Conservation (phyloP, 2,797 vertebrate genomes). For the Botia kubotai region DNA sequence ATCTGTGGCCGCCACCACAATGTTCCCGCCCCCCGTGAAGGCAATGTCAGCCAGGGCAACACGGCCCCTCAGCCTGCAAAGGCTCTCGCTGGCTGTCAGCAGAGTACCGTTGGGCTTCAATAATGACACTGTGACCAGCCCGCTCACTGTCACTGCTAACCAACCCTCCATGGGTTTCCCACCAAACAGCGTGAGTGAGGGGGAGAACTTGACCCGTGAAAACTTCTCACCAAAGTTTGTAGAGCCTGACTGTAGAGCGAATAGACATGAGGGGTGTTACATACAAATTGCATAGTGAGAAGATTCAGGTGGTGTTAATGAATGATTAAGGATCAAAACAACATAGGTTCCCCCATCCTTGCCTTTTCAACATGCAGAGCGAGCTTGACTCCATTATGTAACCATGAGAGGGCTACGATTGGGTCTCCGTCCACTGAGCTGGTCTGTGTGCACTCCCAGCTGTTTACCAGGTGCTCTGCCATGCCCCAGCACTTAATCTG, state of each 20-base stretch:
- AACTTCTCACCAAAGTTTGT: constrained; percentile 97
- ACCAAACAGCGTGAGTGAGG: constrained; percentile 91
- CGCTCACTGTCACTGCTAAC: constrained; percentile 94
- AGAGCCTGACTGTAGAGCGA: constrained; percentile 83
- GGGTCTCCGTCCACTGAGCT: constrained; percentile 92
- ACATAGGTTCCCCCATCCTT: not conserved
- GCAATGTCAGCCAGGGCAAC: constrained; percentile 94
- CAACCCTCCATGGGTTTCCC: constrained; percentile 99
- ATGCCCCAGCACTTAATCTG: constrained; percentile 95
- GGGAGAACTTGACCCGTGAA: constrained; percentile 95
- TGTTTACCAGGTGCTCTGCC: constrained; percentile 94
- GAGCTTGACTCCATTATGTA: constrained; percentile 95
- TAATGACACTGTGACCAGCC: constrained; percentile 92
- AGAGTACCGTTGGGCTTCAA: constrained; percentile 92
- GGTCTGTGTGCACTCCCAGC: constrained; percentile 88
- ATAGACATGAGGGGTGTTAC: not conserved
- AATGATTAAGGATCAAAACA: no score
- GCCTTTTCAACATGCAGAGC: constrained; percentile 96
- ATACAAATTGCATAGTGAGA: no score
- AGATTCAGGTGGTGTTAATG: not conserved
- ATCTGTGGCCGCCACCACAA: constrained; percentile 92
- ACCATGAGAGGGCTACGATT: constrained; percentile 91
- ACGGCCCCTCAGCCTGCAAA: constrained; percentile 89
- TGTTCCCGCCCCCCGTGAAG: constrained; percentile 95
- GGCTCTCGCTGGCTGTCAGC: constrained; percentile 91